These are phyloP conservation scores for Drosophila cyrtoloma DNA, from an alignment of 2,888 invertebrate genomes.

Conservation along the genomic window DNA sequence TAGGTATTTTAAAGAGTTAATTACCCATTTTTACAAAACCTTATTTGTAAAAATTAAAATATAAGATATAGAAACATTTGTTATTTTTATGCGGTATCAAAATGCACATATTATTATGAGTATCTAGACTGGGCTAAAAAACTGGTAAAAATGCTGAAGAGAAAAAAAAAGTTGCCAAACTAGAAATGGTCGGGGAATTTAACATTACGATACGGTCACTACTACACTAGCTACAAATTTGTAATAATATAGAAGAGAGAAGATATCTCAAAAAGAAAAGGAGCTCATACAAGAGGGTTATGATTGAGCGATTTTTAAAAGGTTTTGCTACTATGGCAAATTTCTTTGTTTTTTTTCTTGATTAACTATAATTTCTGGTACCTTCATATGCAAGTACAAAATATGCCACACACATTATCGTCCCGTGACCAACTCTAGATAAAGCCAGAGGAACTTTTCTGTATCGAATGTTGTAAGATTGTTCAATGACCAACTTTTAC, in stretches of 20 bases:
- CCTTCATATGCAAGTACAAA: no score
- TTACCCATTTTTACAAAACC: not conserved
- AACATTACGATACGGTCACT: not conserved
- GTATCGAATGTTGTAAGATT: not conserved
- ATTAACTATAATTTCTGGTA: no score
- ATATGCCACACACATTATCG: no score
- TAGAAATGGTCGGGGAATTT: not conserved
- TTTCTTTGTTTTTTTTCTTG: no score
- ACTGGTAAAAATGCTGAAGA: not conserved
- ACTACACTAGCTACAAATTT: not conserved
- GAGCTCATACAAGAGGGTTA: not conserved
- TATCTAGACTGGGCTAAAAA: not conserved
- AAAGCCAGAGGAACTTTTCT: not conserved
- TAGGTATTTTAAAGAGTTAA: not conserved
- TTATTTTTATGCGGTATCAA: no score
- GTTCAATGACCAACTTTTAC: not conserved
- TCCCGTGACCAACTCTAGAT: no score
- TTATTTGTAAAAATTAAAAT: no score
- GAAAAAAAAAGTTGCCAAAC: not conserved
- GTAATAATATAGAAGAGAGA: not conserved
- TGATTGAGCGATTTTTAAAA: no score
- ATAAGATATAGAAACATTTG: no score
- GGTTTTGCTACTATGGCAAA: no score
- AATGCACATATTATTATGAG: no score
- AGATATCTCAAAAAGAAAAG: no score